Percentiles rank a stretch among this genome's conserved stretches.
These are phyloP conservation scores for Sipha flava DNA, from an alignment of 1,140 invertebrate species.

Conservation along the genomic window DNA sequence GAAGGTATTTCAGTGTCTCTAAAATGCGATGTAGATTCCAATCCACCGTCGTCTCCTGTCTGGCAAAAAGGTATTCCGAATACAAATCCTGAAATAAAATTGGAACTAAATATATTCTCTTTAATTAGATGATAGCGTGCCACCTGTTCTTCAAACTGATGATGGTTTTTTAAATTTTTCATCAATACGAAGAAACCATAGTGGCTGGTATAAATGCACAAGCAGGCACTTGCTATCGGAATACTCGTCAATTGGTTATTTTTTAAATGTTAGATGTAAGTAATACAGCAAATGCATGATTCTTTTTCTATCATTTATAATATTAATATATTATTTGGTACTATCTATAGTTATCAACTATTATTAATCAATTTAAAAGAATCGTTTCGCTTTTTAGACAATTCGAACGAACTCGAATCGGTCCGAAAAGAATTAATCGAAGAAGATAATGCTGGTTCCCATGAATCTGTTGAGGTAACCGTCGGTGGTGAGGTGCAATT, in stretches of 20 bases:
- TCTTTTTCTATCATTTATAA: too few relatives aligned
- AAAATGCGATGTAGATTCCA: constrained; percentile 83
- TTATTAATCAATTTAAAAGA: too few relatives aligned
- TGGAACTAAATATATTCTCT: background rate
- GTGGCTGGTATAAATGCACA: constrained; percentile 83
- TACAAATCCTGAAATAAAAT: background rate
- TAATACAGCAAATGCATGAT: constrained; percentile 37
- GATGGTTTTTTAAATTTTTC: constrained; percentile 76
- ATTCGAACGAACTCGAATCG: background rate
- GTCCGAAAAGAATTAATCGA: constrained; percentile 37
- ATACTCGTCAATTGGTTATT: constrained; percentile 82
- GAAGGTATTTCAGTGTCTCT: constrained; percentile 77
- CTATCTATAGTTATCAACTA: too few relatives aligned
- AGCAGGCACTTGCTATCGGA: constrained; percentile 69
- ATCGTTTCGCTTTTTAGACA: background rate
- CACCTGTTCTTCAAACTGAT: constrained; percentile 55
- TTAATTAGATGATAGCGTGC: constrained; percentile 50
- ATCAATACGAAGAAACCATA: constrained; percentile 62
- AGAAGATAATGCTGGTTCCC: constrained; percentile 44
- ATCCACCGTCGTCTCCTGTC: constrained; percentile 72
- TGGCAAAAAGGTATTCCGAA: constrained; percentile 64
- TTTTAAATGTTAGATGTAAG: constrained; percentile 77
- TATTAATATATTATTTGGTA: too few relatives aligned
- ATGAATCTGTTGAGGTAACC: constrained; percentile 59
- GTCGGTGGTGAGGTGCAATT: constrained; percentile 74